Percentiles rank a stretch among this genome's conserved stretches.
Evolutionary conservation across 1,140 invertebrate genomes (phyloP).

Genomic region (Scaptomyza hsui): DNA sequence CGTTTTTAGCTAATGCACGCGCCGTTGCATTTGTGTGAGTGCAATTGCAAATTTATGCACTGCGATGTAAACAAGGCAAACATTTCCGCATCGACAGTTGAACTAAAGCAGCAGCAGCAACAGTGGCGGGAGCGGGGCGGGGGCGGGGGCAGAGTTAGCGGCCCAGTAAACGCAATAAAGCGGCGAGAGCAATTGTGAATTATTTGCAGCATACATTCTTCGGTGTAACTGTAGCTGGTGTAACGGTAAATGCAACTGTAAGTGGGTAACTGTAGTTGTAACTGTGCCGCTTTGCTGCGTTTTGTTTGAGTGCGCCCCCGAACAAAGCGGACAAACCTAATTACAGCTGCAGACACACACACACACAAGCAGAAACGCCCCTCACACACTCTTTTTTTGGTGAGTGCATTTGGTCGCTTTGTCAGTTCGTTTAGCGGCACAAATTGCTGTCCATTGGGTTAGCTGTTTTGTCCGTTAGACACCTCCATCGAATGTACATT

Average conservation of each 20-base stretch:
- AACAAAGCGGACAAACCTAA: constrained; percentile 68
- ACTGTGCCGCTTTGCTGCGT: constrained; percentile 23
- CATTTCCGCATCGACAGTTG: constrained; percentile 58
- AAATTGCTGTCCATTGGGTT: constrained; percentile 79
- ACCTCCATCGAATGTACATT: not conserved
- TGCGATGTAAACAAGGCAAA: constrained; percentile 79
- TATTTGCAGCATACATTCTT: constrained; percentile 74
- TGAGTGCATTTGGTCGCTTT: constrained; percentile 48
- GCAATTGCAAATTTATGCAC: constrained; percentile 82
- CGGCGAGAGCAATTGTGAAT: constrained; percentile 61
- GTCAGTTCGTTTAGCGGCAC: constrained; percentile 74
- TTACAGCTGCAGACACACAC: constrained; percentile 69
- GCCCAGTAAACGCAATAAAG: constrained; percentile 50
- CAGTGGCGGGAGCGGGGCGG: not conserved
- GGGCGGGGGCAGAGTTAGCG: constrained; percentile 17
- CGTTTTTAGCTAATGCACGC: constrained; percentile 47
- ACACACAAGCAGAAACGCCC: constrained; percentile 31
- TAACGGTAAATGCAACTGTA: constrained; percentile 4
- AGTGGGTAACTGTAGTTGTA: constrained; percentile 22
- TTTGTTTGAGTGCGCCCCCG: constrained; percentile 27
- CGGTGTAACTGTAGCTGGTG: not conserved
- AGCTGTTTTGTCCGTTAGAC: constrained; percentile 18
- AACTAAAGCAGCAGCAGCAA: constrained; percentile 1
- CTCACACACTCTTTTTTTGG: not conserved
- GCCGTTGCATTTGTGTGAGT: constrained; percentile 56